phyloP scores from a whole-genome alignment of 2,797 vertebrate species.

The Semotilus atromaculatus region DNA sequence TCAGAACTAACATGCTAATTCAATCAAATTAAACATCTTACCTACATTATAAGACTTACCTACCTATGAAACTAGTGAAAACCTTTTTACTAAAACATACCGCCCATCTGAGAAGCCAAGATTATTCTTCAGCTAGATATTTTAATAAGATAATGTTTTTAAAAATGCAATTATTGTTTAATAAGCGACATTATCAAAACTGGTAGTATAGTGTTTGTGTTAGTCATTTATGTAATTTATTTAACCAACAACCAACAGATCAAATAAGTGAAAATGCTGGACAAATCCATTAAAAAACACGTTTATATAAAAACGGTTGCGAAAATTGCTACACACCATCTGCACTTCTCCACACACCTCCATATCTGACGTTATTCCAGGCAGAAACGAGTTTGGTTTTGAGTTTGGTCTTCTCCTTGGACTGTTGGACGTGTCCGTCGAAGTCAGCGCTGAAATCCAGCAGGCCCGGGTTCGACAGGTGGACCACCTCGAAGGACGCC shows the following conservation, averaged over 20 bases:
- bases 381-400: constrained; percentile 83
- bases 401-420: constrained; percentile 81
- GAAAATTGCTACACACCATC: not conserved
- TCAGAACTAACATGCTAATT: too few relatives aligned
- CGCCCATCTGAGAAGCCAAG: not conserved
- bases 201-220: not conserved
- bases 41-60: not conserved
- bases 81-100: too few relatives aligned
- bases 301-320: not conserved
- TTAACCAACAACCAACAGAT: not conserved
- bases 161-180: not conserved
- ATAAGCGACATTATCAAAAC: not conserved
- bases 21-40: not conserved
- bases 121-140: too few relatives aligned
- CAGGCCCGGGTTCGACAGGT: constrained; percentile 60
- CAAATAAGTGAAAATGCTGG: not conserved
- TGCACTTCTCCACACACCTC: constrained; percentile 55
- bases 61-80: not conserved
- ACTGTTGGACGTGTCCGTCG: constrained; percentile 58
- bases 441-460: constrained; percentile 15
- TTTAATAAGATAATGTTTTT: too few relatives aligned
- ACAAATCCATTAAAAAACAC: not conserved
- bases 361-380: constrained; percentile 92
- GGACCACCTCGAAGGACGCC: constrained; percentile 70
- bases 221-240: not conserved